Evolutionary conservation across 2,113 vertebrate genomes (phyloP).

Genomic region (Neolamprologus caudopunctatus): DNA sequence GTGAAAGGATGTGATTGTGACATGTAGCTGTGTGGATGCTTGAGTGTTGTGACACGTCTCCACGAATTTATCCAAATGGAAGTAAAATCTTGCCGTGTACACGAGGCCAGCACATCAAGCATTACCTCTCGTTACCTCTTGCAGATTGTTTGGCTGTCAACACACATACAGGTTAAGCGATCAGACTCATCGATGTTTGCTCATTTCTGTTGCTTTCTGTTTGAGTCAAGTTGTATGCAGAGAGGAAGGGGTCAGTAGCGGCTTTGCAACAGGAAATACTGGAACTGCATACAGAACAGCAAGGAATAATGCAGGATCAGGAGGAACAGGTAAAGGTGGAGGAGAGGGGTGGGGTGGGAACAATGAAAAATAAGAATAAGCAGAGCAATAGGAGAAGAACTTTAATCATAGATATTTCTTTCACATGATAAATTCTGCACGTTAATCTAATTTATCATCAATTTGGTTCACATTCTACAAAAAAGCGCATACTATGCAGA

Average conservation of each 20-base stretch:
- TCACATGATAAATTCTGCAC: background rate
- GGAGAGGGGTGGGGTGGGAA: too few species aligned
- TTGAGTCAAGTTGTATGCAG: background rate
- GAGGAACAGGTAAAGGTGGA: background rate
- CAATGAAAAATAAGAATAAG: background rate
- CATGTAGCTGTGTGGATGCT: background rate
- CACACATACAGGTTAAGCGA: background rate
- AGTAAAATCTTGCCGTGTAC: background rate
- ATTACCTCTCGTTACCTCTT: conserved; percentile 1
- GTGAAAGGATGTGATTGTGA: background rate
- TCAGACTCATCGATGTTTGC: conserved; percentile 7
- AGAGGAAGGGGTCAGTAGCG: background rate
- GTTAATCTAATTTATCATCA: background rate
- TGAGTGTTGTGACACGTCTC: background rate
- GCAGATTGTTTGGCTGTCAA: conserved; percentile 12
- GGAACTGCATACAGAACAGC: background rate
- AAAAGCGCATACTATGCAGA: background rate
- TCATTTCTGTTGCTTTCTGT: conserved; percentile 10
- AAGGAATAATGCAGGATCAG: background rate
- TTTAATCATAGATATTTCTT: background rate
- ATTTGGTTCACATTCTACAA: background rate
- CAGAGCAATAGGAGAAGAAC: background rate
- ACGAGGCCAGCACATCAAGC: background rate
- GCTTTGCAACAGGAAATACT: background rate
- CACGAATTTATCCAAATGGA: background rate